A percentile compares a stretch with the other conserved stretches of the same genome.
phyloP scores from a whole-genome alignment of 2,888 invertebrate species.

The Chymomyza amoena region DNA sequence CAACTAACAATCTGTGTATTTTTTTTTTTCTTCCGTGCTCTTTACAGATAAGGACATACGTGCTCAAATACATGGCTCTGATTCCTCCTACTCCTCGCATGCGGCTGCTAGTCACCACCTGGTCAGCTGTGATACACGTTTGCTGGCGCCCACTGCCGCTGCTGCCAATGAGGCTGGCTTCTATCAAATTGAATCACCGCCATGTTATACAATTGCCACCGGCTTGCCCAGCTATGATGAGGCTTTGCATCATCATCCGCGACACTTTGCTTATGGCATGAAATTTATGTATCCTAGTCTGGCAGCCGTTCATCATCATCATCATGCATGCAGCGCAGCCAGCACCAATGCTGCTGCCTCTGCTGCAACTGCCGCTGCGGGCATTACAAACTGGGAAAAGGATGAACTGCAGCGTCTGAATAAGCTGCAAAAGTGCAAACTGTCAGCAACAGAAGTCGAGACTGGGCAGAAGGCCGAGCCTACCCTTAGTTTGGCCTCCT shows the following conservation, averaged over 20 bases:
- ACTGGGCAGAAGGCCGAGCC: constrained; percentile 24
- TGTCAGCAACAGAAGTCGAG: constrained; percentile 47
- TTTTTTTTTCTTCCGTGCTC: constrained; percentile 23
- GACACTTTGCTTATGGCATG: constrained; percentile 76
- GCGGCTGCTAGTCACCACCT: constrained; percentile 58
- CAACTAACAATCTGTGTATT: constrained; percentile 8
- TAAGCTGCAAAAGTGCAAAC: constrained; percentile 69
- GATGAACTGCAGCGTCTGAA: constrained; percentile 54
- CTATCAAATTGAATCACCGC: constrained; percentile 80
- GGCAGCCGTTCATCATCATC: constrained; percentile 75
- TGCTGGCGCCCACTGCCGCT: constrained; percentile 31
- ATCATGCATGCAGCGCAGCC: constrained; percentile 39
- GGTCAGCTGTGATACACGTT: constrained; percentile 59
- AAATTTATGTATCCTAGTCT: constrained; percentile 76
- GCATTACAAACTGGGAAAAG: constrained; percentile 68
- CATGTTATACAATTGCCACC: constrained; percentile 83
- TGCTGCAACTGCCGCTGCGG: constrained; percentile 26
- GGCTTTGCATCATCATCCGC: constrained; percentile 81
- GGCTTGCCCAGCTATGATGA: constrained; percentile 83
- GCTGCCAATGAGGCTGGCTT: constrained; percentile 65
- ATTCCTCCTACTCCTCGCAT: constrained; percentile 59
- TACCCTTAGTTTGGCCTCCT: constrained; percentile 35
- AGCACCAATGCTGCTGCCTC: constrained; percentile 1
- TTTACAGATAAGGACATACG: constrained; percentile 78
- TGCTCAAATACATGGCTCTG: constrained; percentile 69